Percentiles rank a stretch among this genome's conserved stretches.
These are phyloP conservation scores for Girardia tigrina DNA, from an alignment of 2,888 invertebrate genomes.

Conservation along the genomic window DNA sequence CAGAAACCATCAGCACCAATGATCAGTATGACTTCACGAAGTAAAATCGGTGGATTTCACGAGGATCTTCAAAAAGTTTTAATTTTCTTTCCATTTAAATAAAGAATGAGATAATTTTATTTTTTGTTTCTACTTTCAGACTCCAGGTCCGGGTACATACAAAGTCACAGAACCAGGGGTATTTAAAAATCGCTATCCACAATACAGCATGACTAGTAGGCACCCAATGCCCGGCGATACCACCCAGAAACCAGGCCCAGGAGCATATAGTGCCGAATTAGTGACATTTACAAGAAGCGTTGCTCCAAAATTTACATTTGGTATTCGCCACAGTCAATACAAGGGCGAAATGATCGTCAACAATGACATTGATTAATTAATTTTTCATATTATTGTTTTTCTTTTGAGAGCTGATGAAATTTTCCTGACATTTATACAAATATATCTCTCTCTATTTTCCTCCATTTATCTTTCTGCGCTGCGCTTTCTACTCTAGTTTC, in stretches of 20 bases:
- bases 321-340: conserved; percentile 51
- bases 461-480: not conserved
- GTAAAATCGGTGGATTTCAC: conserved; percentile 54
- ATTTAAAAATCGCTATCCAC: conserved; percentile 58
- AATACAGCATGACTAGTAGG: conserved; percentile 72
- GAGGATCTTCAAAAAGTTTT: conserved; percentile 44
- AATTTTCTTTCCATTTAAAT: not conserved
- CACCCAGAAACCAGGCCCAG: conserved; percentile 73
- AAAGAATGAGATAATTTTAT: conserved; percentile 32
- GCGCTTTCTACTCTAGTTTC: not conserved
- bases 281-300: conserved; percentile 52
- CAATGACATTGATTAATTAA: conserved; percentile 32
- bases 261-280: conserved; percentile 82
- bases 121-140: conserved; percentile 38
- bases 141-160: conserved; percentile 66
- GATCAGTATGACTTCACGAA: conserved; percentile 72
- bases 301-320: conserved; percentile 49
- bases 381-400: too few species aligned
- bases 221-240: conserved; percentile 65
- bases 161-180: conserved; percentile 58
- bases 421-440: too few species aligned
- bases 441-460: too few species aligned
- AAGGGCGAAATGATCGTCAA: conserved; percentile 39
- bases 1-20: conserved; percentile 58
- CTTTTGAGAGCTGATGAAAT: too few species aligned